Evolutionary conservation across 2,113 vertebrate species (phyloP).

Genomic region (Pontoporia blainvillei): DNA sequence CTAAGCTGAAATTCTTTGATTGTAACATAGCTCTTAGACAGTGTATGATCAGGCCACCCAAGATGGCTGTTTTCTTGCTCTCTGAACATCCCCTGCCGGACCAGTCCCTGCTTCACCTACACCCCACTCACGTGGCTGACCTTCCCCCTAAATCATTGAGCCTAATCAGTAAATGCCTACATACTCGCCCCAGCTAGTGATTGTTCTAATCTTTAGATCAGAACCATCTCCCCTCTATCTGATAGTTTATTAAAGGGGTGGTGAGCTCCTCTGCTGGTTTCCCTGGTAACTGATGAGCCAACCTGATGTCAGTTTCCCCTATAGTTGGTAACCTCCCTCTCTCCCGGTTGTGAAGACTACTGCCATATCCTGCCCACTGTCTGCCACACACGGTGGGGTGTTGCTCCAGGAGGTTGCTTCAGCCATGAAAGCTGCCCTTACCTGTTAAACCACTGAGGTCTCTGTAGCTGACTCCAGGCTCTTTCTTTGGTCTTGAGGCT

Average conservation of each 20-base stretch:
- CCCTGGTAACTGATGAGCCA: neutral
- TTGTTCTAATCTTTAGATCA: neutral
- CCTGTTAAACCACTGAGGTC: neutral
- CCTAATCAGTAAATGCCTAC: neutral
- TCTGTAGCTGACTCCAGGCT: neutral
- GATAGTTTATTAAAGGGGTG: neutral
- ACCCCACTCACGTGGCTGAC: neutral
- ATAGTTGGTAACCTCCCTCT: neutral
- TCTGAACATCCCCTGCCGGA: neutral
- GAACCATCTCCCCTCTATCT: neutral
- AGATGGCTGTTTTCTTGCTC: neutral
- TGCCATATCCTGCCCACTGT: neutral
- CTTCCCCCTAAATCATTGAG: neutral
- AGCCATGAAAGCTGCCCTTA: too few relatives aligned
- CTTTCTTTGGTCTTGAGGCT: neutral
- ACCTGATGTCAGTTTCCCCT: neutral
- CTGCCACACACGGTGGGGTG: neutral
- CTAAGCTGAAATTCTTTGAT: neutral
- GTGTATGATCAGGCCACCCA: neutral
- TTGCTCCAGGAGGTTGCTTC: neutral
- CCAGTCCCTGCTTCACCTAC: neutral
- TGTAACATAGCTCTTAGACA: neutral
- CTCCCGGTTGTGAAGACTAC: neutral
- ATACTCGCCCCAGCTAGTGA: neutral
- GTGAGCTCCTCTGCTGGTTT: neutral